A percentile compares a stretch with the other conserved stretches of the same genome.
Evolutionary conservation across 2,797 vertebrate genomes (phyloP).

Genomic region (Sebastes melanostomus): DNA sequence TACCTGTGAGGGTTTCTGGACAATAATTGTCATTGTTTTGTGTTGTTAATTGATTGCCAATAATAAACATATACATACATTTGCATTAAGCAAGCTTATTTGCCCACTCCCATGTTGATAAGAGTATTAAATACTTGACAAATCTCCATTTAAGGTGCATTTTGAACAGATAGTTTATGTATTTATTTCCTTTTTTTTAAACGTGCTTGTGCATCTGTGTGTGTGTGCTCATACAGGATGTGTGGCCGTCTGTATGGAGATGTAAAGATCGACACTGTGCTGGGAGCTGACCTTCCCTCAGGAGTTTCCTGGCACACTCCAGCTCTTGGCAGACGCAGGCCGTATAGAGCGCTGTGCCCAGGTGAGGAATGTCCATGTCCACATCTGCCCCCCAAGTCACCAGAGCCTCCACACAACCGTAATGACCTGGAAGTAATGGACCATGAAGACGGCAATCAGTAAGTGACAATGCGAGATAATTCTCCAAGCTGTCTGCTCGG

Average conservation of each 20-base stretch:
- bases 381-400: constrained; percentile 93
- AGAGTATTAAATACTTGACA: too few relatives aligned
- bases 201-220: neutral
- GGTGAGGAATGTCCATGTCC: constrained; percentile 92
- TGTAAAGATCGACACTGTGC: constrained; percentile 39
- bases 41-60: too few relatives aligned
- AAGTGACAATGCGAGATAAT: constrained; percentile 51
- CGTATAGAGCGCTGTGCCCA: constrained; percentile 93
- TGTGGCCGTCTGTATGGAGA: constrained; percentile 2
- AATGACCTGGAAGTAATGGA: constrained; percentile 87
- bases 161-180: too few relatives aligned
- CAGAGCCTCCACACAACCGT: constrained; percentile 90
- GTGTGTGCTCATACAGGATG: neutral
- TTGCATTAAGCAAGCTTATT: fast-evolving
- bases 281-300: constrained; percentile 87
- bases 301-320: constrained; percentile 90
- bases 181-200: too few relatives aligned
- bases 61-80: too few relatives aligned
- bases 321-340: constrained; percentile 90
- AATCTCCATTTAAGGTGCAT: too few relatives aligned
- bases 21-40: fast-evolving
- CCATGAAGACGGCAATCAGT: constrained; percentile 54
- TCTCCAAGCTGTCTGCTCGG: constrained; percentile 50
- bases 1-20: too few relatives aligned
- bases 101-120: too few relatives aligned